phyloP scores from a whole-genome alignment of 1,140 invertebrate species.

The Calliphora vicina region DNA sequence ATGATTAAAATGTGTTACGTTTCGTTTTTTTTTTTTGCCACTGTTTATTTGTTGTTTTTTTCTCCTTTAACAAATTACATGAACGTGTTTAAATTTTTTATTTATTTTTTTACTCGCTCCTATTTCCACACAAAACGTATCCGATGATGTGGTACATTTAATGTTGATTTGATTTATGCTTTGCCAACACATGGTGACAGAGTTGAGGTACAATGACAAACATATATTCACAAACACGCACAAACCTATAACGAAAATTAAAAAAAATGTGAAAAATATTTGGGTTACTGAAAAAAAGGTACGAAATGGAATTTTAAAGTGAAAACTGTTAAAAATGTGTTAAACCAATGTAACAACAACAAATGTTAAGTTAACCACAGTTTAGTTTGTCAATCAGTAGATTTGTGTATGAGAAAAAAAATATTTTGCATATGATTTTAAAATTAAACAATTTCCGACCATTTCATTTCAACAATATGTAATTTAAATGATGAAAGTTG shows the following conservation, averaged over 20 bases:
- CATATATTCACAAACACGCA: too few relatives aligned
- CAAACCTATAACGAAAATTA: neutral
- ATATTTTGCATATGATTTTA: neutral
- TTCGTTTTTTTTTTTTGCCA: neutral
- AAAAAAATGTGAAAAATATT: neutral
- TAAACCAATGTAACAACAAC: too few relatives aligned
- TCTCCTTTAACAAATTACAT: neutral
- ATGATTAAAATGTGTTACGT: neutral
- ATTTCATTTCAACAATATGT: too few relatives aligned
- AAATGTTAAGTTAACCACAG: neutral
- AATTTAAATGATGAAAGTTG: too few relatives aligned
- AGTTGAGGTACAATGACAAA: neutral
- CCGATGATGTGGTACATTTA: neutral
- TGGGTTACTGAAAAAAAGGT: neutral
- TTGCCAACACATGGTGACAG: neutral
- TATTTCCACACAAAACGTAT: neutral
- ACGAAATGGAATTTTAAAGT: neutral
- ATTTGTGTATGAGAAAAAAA: neutral
- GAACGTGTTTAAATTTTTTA: neutral
- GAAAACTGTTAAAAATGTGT: neutral
- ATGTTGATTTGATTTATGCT: neutral
- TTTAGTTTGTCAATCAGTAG: neutral
- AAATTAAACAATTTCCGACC: neutral
- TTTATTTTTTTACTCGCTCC: neutral
- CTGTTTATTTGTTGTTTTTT: neutral